Conservation (phyloP, 1,140 invertebrate species). For the Mya arenaria region DNA sequence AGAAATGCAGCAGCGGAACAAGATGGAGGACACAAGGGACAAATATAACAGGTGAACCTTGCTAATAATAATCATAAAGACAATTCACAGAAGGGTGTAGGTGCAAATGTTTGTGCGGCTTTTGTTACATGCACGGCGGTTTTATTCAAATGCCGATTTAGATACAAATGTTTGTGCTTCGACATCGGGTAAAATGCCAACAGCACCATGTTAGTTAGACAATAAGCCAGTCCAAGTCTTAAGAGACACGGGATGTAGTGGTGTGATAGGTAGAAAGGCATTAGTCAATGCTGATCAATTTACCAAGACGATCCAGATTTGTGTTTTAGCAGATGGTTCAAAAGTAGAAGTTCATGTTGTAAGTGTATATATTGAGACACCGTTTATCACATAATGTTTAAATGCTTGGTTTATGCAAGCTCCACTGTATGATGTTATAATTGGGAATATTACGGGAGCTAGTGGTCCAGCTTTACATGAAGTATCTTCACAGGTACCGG, state of each 20-base stretch:
- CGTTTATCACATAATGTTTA: background rate
- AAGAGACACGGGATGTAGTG: conserved; percentile 56
- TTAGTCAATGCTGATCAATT: background rate
- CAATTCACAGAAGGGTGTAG: no score
- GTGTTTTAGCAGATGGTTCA: background rate
- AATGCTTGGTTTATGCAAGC: background rate
- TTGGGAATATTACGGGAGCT: background rate
- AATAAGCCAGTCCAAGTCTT: no score
- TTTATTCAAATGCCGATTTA: no score
- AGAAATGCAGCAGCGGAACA: no score
- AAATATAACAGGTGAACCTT: no score
- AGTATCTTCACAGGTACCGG: background rate
- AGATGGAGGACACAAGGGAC: no score
- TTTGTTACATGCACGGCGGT: no score
- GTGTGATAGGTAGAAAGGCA: conserved; percentile 28
- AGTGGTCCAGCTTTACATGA: background rate
- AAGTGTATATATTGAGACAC: background rate
- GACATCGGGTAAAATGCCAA: no score
- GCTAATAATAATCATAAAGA: no score
- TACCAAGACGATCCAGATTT: conserved; percentile 1
- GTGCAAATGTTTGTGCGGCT: no score
- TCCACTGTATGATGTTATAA: background rate
- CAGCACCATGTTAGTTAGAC: no score
- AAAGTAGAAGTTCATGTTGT: background rate
- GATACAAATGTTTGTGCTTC: no score